Evolutionary conservation across 2,797 vertebrate genomes (phyloP).

Genomic region (Tokudaia muenninki): DNA sequence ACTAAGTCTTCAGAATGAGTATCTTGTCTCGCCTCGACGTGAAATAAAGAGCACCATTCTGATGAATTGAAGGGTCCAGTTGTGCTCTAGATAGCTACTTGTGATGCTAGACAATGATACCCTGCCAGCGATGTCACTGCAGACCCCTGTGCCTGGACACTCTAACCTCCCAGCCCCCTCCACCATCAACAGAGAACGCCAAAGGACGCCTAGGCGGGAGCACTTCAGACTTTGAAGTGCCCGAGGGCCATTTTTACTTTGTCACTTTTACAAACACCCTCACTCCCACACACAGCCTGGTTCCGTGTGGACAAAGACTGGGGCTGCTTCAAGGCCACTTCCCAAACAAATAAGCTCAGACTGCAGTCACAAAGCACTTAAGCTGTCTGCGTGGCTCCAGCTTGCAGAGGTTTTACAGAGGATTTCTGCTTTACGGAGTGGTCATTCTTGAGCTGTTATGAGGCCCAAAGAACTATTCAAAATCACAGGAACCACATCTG

Average conservation of each 20-base stretch:
- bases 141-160: background rate
- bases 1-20: constrained; percentile 45
- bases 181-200: background rate
- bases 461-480: background rate
- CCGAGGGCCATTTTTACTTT: background rate
- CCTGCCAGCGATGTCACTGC: background rate
- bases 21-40: background rate
- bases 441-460: constrained; percentile 33
- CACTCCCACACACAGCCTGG: background rate
- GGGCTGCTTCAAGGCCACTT: constrained; percentile 18
- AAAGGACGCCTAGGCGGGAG: background rate
- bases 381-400: background rate
- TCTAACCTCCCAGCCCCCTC: background rate
- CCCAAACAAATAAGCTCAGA: constrained; percentile 17
- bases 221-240: background rate
- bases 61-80: background rate
- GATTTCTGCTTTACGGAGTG: background rate
- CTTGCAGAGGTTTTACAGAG: background rate
- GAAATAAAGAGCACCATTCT: background rate
- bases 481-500: background rate
- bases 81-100: background rate
- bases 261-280: background rate
- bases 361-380: background rate
- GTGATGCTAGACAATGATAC: background rate
- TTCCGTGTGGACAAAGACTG: background rate